Conservation (phyloP, 2,888 invertebrate species). For the Euzophera pinguis region DNA sequence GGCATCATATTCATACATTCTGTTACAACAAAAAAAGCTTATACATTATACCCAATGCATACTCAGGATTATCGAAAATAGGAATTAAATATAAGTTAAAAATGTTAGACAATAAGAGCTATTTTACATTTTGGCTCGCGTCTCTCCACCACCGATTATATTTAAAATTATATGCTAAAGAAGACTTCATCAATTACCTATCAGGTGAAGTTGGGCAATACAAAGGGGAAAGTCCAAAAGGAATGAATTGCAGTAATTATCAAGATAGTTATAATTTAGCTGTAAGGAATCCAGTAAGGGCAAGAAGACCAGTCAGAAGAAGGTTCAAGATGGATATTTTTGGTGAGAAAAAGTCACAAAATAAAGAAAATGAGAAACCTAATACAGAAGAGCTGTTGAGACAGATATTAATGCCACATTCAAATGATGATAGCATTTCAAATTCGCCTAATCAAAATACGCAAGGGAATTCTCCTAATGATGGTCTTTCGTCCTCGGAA, state of each 20-base stretch:
- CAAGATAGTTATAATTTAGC: constrained; percentile 75
- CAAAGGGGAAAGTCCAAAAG: constrained; percentile 42
- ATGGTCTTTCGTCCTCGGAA: constrained; percentile 71
- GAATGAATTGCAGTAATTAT: constrained; percentile 66
- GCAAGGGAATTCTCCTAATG: constrained; percentile 63
- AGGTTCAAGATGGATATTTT: constrained; percentile 74
- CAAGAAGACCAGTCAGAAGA: constrained; percentile 68
- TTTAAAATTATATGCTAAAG: constrained; percentile 85
- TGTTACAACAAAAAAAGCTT: constrained; percentile 87
- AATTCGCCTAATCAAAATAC: constrained; percentile 36
- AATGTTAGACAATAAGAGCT: constrained; percentile 87
- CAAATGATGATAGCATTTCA: constrained; percentile 45
- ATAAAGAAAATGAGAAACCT: constrained; percentile 86
- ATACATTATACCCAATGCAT: constrained; percentile 79
- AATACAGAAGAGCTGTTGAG: constrained; percentile 63
- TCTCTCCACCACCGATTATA: constrained; percentile 89
- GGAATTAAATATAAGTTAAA: constrained; percentile 85
- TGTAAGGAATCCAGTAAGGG: constrained; percentile 62
- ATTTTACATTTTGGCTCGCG: constrained; percentile 87
- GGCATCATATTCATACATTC: constrained; percentile 88
- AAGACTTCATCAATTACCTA: constrained; percentile 82
- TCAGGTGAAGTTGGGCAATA: constrained; percentile 81
- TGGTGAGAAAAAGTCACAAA: constrained; percentile 77
- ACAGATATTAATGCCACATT: constrained; percentile 58
- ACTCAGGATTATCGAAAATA: constrained; percentile 77